A percentile compares a stretch with the other conserved stretches of the same genome.
phyloP scores from a whole-genome alignment of 2,113 vertebrate species.

The Clarias macrocephalus region DNA sequence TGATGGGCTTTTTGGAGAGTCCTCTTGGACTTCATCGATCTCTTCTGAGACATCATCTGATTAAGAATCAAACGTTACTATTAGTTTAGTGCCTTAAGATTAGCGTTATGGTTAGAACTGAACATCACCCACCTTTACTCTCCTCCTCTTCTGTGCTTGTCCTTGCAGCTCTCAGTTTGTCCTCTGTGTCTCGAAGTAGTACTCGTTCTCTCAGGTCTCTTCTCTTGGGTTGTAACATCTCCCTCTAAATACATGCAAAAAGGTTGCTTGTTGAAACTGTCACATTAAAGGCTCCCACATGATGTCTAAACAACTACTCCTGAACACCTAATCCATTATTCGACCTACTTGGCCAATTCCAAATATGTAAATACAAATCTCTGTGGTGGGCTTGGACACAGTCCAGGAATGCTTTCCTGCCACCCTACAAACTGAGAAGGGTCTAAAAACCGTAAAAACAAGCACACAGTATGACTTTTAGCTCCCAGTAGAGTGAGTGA shows the following conservation, averaged over 20 bases:
- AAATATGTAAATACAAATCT: constrained; percentile 3
- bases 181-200: constrained; percentile 50
- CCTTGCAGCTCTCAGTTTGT: constrained; percentile 36
- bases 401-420: background rate
- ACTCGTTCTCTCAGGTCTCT: constrained; percentile 51
- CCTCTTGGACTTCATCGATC: constrained; percentile 53
- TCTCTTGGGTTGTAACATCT: constrained; percentile 40
- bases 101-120: constrained; percentile 8
- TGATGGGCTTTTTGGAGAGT: constrained; percentile 53
- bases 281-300: background rate
- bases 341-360: background rate
- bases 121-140: constrained; percentile 48
- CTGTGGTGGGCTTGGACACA: background rate
- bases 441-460: background rate
- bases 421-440: constrained; percentile 1
- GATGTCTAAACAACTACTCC: background rate
- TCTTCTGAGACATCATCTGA: constrained; percentile 39
- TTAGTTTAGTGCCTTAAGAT: background rate
- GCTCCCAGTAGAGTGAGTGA: background rate
- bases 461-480: background rate
- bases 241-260: constrained; percentile 56
- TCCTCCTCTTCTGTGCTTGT: constrained; percentile 36
- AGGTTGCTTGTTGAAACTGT: background rate
- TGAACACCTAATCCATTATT: background rate
- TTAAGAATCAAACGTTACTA: background rate